These are phyloP conservation scores for Hipparchia semele DNA, from an alignment of 2,888 invertebrate genomes.

Conservation along the genomic window DNA sequence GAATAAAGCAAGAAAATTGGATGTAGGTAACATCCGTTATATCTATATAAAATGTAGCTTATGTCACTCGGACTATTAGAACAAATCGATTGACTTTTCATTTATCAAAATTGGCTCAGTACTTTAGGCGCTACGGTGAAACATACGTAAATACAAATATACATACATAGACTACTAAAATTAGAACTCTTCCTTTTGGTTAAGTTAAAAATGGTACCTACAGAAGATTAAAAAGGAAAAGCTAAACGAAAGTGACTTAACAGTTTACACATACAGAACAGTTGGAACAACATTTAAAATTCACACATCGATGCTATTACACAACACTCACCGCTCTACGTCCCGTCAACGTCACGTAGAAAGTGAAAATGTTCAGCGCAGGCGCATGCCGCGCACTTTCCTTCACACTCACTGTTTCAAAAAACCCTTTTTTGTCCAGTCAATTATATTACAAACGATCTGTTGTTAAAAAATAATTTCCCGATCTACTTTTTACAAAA, in stretches of 20 bases:
- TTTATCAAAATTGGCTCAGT: too few species aligned
- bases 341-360: slow-evolving; percentile 70
- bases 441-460: neutral
- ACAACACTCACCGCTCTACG: slow-evolving; percentile 66
- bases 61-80: too few species aligned
- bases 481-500: neutral
- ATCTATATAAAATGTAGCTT: too few species aligned
- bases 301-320: slow-evolving; percentile 50
- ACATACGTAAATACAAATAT: too few species aligned
- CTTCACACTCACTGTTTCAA: slow-evolving; percentile 51
- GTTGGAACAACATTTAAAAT: slow-evolving; percentile 20
- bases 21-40: too few species aligned
- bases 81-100: too few species aligned
- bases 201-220: neutral
- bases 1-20: too few species aligned
- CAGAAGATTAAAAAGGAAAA: slow-evolving; percentile 7
- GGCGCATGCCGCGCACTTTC: slow-evolving; percentile 70
- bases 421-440: slow-evolving; percentile 21
- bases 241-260: slow-evolving; percentile 5
- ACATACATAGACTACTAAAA: too few species aligned
- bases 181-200: too few species aligned
- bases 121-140: too few species aligned
- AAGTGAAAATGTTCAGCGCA: slow-evolving; percentile 71
- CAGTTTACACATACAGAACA: slow-evolving; percentile 6
- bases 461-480: slow-evolving; percentile 5